Base-by-base conservation (phyloP, 2,888 invertebrate species). In the Cosmia pyralina region DNA sequence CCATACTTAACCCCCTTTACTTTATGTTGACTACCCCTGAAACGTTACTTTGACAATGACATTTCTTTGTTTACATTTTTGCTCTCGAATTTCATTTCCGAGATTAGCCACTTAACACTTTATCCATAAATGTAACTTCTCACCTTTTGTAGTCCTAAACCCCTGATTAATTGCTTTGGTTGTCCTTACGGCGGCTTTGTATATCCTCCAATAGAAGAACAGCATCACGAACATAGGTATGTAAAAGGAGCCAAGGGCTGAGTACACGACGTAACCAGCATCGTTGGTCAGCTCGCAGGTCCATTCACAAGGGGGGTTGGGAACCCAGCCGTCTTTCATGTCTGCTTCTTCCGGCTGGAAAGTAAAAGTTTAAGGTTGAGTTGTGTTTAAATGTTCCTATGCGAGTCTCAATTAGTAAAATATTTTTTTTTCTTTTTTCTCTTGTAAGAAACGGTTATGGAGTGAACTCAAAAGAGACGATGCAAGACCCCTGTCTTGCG, bases 221-320 rank as follows among this genome's bases (percentile, higher is more conserved):
- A 99, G 97, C 98, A 99, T 99, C 85, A 99, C 98, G 88, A 99
- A 97, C 99, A 99, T 99, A 57, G 99, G 99, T 89, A 99, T 98
- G 96, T 98, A 99, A 97, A 99, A 99, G 82, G 99, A 99, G n/a
- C 99, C 99, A 41, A 99, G 97, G 0, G 99, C 99, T 6, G 99
- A 99, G 96, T 99, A 99, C 71, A 99, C 98, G 72, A 99, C 99
- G 96, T 99, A 99, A 69, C 99, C 99, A 63, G 98, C 98, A 92
- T 99, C 99, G 95, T 98, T 98, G 90, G 98, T 99, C 83, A 99
- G 97, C 93, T 98, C 98, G 91, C 99, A 99, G 85, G 98, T 98
- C 98, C 98, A 98, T 15, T 97, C 98, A 90, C 98, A 98, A 38
- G 97, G 97, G 2, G 97, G 97, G 86, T 96, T 92, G 4, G 93